Evolutionary conservation across 2,113 vertebrate genomes (phyloP), one percentile per base, ranked within the genome.

Genomic region (Pollimyrus isidori): DNA sequence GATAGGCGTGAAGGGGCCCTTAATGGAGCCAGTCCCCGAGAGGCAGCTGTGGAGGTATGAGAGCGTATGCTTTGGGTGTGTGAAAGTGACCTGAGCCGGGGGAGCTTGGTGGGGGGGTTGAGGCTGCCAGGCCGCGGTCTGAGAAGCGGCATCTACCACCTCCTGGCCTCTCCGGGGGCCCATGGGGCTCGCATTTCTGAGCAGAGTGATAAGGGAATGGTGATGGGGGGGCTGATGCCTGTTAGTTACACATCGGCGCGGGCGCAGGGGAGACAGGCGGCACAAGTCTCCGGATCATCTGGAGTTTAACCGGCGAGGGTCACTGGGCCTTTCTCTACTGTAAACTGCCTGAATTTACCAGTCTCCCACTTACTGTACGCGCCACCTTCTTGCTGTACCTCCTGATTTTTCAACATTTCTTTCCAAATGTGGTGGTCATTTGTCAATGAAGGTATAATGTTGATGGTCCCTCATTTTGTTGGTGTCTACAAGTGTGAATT

Each of bases 261-360:
- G 93, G 93, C 95, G 94, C 94, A 91, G 97, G 95, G 95, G 94
- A 56, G 94, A 96, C 95, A 0, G 58, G n/a, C 7, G 95, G 30
- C 69, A 26, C 95, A 95, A 95, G 96, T 83, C 80, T 48, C 39
- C 39, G 7, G 13, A 39, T 83, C 46, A 11, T 83, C 21, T 2
- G 3, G 39, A 45, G 82, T 48, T 94, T 93, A 96, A 94, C 95
- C 94, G 95, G 93, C 94, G 95, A 95, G 94, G 93, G 58, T 62
- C 58, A 95, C 94, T 94, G 92, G 95, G 95, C 93, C 92, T 94
- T 92, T 73, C 94, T 95, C 94, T 94, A 95, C 93, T 95, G 96
- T 97, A 97, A 99, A 98, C 96, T 98, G 97, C 96, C 94, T 94
- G 98, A 97, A 99, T 99, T 99, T 99, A 99, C 97, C 97, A 97